Percentiles rank a stretch among this genome's conserved stretches.
Evolutionary conservation across 2,113 vertebrate species (phyloP).

Genomic region (Acinonyx jubatus): DNA sequence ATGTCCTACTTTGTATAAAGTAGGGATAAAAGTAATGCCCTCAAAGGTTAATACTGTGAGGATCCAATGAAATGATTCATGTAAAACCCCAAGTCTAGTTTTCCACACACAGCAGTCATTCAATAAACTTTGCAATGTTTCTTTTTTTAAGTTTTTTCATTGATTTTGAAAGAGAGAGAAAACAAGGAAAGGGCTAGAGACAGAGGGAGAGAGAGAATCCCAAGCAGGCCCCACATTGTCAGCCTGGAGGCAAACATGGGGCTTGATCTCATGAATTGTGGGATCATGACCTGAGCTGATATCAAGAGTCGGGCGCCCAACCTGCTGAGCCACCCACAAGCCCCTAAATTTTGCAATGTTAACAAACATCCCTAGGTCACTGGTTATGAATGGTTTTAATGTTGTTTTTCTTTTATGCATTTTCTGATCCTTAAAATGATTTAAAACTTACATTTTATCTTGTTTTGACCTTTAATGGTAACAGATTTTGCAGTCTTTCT

Average conservation of each 20-base stretch:
- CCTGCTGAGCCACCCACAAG: no score
- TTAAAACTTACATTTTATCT: neutral
- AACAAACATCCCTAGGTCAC: neutral
- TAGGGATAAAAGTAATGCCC: neutral
- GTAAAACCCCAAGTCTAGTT: neutral
- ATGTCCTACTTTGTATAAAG: neutral
- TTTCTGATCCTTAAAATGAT: neutral
- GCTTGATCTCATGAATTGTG: no score
- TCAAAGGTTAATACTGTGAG: neutral
- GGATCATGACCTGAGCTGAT: no score
- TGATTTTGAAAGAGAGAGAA: no score
- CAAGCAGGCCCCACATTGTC: no score
- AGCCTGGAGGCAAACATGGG: no score
- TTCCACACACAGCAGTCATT: neutral
- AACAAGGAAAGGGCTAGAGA: no score
- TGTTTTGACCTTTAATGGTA: slow-evolving; percentile 26
- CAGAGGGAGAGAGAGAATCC: no score
- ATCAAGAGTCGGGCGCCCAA: no score
- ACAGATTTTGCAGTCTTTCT: slow-evolving; percentile 48
- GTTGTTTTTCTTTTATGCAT: neutral
- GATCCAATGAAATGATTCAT: neutral
- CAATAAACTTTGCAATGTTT: neutral
- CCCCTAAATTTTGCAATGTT: neutral
- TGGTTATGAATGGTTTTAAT: neutral
- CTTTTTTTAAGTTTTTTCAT: no score